phyloP scores from a whole-genome alignment of 2,888 invertebrate species.

The Parnassius smintheus region DNA sequence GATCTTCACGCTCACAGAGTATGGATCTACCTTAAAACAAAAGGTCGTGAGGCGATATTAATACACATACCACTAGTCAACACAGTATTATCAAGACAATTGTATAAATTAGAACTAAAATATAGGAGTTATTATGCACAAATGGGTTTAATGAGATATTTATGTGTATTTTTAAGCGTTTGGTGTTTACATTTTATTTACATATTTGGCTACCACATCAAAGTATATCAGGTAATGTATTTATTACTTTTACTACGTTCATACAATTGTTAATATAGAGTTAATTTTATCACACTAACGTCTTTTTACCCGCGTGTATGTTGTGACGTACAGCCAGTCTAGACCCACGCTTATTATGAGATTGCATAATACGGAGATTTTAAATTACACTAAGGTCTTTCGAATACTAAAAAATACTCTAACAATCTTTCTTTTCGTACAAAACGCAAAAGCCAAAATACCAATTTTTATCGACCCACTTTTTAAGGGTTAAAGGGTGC shows the following conservation, averaged over 20 bases:
- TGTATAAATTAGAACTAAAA: slow-evolving; percentile 17
- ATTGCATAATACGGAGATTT: no score
- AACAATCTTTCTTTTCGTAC: no score
- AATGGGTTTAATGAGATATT: slow-evolving; percentile 10
- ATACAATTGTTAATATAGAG: not conserved
- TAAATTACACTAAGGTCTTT: no score
- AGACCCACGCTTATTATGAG: no score
- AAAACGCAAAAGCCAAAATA: no score
- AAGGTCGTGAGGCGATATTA: slow-evolving; percentile 16
- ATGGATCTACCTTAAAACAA: slow-evolving; percentile 15
- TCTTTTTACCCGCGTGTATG: no score
- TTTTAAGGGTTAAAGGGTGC: no score
- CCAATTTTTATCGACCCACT: no score
- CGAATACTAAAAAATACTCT: no score
- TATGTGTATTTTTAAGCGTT: slow-evolving; percentile 7
- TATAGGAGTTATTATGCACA: not conserved
- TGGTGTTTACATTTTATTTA: not conserved
- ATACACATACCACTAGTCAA: slow-evolving; percentile 12
- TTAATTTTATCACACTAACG: no score
- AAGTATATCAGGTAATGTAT: slow-evolving; percentile 15
- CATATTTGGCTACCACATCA: slow-evolving; percentile 13
- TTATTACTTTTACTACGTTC: not conserved
- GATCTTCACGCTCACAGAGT: not conserved
- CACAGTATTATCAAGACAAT: slow-evolving; percentile 21
- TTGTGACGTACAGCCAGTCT: no score